Base-by-base conservation (phyloP, 2,888 invertebrate genomes). In the Fragum whitleyi region DNA sequence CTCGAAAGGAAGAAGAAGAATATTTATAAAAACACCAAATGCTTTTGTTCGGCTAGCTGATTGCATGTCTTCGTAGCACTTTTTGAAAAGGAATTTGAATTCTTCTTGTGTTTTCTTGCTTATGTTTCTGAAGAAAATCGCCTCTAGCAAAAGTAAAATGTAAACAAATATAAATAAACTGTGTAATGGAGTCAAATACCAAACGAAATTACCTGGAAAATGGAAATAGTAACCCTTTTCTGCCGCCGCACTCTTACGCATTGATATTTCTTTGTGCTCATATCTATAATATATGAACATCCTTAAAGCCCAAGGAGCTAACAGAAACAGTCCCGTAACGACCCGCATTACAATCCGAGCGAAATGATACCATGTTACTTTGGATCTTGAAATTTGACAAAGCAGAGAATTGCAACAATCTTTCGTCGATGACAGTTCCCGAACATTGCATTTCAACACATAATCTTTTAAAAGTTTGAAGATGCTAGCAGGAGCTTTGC, bases 11-110 rank as follows among this genome's bases (percentile, higher is more conserved):
- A 67, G 11, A n/a, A 67, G 42, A 0, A 67, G 6, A 14, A 67
- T n/a, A 23, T 67, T n/a, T 19, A 67, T 21, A 0, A n/a, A 14
- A 11, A 1, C 23, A 26, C 67, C 42, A 6, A 67, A 26, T 11
- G 26, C 67, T 23, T 67, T 67, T 42, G 67, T 39, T n/a, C 23
- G n/a, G 11, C 42, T 42, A 14, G 9, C 42, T 26, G 21, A 21
- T 14, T 26, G 39, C 42, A 42, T 67, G 67, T 67, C 67, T 11
- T 42, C 3, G 42, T 21, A 42, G 16, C 67, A 67, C 42, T 67
- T 39, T 42, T 42, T n/a, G 26, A 67, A 21, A 5, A 67, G 14
- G 21, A 67, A 23, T 23, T 42, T 2, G 14, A 67, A 39, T 39
- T 67, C 16, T 42, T 42, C 42, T 39, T n/a, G 19, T 14, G 3